These are phyloP conservation scores for Jordanella pulchra DNA, from an alignment of 2,797 vertebrate species.

Conservation along the genomic window DNA sequence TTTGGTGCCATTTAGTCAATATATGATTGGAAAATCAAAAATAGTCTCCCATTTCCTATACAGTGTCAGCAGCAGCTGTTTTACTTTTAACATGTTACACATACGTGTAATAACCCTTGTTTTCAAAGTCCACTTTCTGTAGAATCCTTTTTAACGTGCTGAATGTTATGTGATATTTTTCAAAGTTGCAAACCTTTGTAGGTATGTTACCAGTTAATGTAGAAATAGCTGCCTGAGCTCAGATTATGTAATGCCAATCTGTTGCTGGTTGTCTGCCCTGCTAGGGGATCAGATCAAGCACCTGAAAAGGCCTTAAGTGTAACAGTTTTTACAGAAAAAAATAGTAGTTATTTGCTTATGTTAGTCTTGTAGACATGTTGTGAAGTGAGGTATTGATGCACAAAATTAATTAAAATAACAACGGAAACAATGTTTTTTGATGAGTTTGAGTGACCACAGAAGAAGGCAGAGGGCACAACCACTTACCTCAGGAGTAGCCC, in stretches of 20 bases:
- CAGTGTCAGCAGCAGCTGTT: background rate
- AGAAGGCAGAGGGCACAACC: background rate
- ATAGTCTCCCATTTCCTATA: background rate
- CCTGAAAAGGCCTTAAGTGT: constrained; percentile 41
- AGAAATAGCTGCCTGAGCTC: constrained; percentile 46
- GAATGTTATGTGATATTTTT: constrained; percentile 24
- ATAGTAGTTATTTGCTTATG: constrained; percentile 39
- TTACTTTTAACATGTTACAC: background rate
- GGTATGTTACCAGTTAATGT: constrained; percentile 52
- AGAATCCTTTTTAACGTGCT: constrained; percentile 13
- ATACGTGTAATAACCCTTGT: background rate
- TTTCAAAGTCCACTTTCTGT: constrained; percentile 17
- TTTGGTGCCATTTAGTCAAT: background rate
- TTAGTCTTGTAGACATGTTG: too few relatives aligned
- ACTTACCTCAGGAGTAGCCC: background rate
- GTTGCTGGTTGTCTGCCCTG: constrained; percentile 43
- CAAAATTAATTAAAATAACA: background rate
- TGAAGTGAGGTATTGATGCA: background rate
- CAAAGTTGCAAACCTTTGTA: constrained; percentile 44
- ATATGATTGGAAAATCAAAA: background rate
- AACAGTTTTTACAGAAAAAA: constrained; percentile 42
- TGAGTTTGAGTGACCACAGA: background rate
- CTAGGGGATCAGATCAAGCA: too few relatives aligned
- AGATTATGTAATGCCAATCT: constrained; percentile 60
- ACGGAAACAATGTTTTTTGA: background rate